Conservation (phyloP, 2,113 vertebrate genomes). For the Microtus oregoni region DNA sequence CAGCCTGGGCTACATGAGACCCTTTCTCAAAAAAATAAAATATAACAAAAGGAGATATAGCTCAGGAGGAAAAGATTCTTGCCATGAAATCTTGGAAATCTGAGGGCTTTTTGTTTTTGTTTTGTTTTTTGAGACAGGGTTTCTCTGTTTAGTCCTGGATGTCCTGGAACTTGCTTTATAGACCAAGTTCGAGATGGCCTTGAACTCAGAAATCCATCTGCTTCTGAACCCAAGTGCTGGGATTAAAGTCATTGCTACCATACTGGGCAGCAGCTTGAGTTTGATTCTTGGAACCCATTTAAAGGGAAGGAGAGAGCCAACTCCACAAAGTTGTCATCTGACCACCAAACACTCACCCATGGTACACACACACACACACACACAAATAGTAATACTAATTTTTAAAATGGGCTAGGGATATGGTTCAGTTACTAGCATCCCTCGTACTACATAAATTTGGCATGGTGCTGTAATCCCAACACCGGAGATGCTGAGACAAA, state of each 20-base stretch:
- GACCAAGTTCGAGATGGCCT: too few relatives aligned
- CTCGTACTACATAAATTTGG: neutral
- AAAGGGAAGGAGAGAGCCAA: neutral
- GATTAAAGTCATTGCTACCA: neutral
- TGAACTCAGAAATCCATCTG: neutral
- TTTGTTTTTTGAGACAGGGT: neutral
- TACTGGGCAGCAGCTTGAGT: neutral
- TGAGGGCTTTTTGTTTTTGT: neutral
- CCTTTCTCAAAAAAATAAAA: neutral
- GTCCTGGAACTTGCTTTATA: neutral
- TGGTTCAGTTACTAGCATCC: neutral
- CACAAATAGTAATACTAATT: neutral
- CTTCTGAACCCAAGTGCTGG: neutral
- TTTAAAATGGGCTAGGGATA: neutral
- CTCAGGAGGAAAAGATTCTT: neutral
- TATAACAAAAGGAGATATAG: neutral
- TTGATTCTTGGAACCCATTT: neutral
- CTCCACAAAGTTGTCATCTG: neutral
- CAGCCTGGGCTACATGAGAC: neutral
- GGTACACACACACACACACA: neutral
- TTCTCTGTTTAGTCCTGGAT: neutral
- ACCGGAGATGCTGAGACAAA: neutral
- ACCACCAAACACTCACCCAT: neutral
- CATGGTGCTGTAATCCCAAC: neutral
- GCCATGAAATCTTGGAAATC: neutral